Evolutionary conservation across 92 coral and sea anemone genomes (phyloP).

Genomic region (Bergia sp.): DNA sequence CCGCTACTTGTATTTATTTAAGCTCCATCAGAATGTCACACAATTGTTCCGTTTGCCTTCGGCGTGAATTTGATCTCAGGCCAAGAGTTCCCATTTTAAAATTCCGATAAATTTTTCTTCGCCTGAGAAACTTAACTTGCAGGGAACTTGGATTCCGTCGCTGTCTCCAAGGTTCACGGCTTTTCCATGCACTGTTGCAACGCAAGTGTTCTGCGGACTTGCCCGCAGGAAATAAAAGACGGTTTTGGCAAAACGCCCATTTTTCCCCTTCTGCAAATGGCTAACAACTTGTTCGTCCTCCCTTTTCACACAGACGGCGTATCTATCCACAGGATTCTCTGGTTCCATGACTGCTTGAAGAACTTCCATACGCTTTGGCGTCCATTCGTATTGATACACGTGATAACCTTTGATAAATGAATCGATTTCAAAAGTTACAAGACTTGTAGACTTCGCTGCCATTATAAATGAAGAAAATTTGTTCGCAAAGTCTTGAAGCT

Average conservation of each 20-base stretch:
- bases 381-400: conserved; percentile 30
- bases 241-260: too few relatives aligned
- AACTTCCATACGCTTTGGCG: conserved; percentile 22
- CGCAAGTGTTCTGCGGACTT: conserved; percentile 34
- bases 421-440: conserved; percentile 18
- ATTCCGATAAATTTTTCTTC: conserved; percentile 34
- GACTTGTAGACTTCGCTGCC: conserved; percentile 9
- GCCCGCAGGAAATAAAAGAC: conserved; percentile 5
- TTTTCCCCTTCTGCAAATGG: too few relatives aligned
- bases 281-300: too few relatives aligned
- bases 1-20: conserved; percentile 26
- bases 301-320: too few relatives aligned
- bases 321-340: too few relatives aligned
- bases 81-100: conserved; percentile 45
- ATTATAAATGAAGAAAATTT: conserved; percentile 15
- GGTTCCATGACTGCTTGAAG: too few relatives aligned
- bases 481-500: conserved; percentile 17
- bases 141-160: conserved; percentile 59
- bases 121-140: conserved; percentile 64
- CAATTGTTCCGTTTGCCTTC: conserved; percentile 27
- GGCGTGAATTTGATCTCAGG: conserved; percentile 36
- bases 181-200: conserved; percentile 30
- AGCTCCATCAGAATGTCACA: conserved; percentile 21
- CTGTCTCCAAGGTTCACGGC: conserved; percentile 27
- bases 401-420: conserved; percentile 18